A percentile compares a stretch with the other conserved stretches of the same genome.
Conservation (phyloP, 2,113 vertebrate genomes). For the Varanus salvator region DNA sequence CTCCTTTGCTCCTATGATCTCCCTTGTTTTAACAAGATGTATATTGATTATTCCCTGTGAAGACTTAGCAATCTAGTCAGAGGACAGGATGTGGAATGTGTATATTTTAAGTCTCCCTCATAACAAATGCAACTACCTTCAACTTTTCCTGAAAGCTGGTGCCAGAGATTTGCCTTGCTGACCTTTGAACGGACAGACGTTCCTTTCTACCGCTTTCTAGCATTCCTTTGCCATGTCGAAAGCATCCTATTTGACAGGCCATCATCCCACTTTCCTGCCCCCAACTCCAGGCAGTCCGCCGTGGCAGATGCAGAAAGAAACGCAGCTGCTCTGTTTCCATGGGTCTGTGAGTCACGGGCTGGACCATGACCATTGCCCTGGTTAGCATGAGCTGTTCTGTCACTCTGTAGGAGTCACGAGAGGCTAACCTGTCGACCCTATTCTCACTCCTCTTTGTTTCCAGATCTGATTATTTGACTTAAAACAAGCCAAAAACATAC, state of each 20-base stretch:
- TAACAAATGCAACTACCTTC: neutral
- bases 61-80: neutral
- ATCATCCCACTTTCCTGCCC: constrained; percentile 11
- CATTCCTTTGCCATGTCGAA: constrained; percentile 26
- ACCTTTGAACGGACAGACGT: constrained; percentile 27
- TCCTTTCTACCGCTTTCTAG: constrained; percentile 35
- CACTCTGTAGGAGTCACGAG: neutral
- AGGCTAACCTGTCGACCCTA: neutral
- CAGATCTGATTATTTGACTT: neutral
- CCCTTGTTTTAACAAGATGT: constrained; percentile 3
- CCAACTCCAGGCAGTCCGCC: neutral
- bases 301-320: constrained; percentile 5
- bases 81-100: neutral
- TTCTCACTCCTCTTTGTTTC: constrained; percentile 7
- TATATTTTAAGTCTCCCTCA: neutral
- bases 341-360: constrained; percentile 18
- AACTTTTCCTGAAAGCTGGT: constrained; percentile 20
- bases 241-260: constrained; percentile 6
- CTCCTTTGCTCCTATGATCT: neutral
- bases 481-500: neutral
- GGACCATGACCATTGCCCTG: neutral
- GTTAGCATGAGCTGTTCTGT: neutral
- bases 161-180: constrained; percentile 27
- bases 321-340: constrained; percentile 1
- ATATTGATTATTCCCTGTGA: constrained; percentile 1